Conservation (phyloP, 2,888 invertebrate genomes). For the Bugula neritina region DNA sequence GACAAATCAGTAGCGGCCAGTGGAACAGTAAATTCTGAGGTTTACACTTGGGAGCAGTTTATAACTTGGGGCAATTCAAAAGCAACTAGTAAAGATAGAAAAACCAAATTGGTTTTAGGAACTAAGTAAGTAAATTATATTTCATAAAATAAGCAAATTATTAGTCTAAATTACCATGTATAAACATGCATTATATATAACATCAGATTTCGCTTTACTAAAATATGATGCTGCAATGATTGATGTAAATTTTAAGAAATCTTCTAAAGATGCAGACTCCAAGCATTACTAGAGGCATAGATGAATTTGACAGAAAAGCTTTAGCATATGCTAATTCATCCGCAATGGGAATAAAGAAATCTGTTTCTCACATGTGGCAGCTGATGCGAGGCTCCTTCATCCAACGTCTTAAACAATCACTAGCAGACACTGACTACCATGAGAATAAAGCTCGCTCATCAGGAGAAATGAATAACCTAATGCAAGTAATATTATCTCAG, state of each 20-base stretch:
- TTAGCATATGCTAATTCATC: not conserved
- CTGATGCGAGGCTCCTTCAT: conserved; percentile 13
- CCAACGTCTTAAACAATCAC: not conserved
- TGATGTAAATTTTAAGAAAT: too few species aligned
- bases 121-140: not conserved
- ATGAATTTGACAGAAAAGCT: not conserved
- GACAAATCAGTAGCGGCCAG: not conserved
- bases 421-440: not conserved
- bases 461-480: not conserved
- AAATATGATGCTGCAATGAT: too few species aligned
- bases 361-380: conserved; percentile 17
- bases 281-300: too few species aligned
- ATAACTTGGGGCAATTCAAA: conserved; percentile 2
- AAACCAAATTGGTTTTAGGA: not conserved
- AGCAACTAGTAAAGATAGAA: not conserved
- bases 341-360: not conserved
- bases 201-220: too few species aligned
- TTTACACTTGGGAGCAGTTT: not conserved
- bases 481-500: not conserved
- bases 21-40: not conserved
- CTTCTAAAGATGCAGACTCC: too few species aligned
- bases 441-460: not conserved
- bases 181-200: too few species aligned
- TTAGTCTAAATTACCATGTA: too few species aligned
- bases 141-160: not conserved